Evolutionary conservation across 1,140 invertebrate species (phyloP), one percentile per base, ranked within the genome.

Genomic region (Drosophila jambulina): DNA sequence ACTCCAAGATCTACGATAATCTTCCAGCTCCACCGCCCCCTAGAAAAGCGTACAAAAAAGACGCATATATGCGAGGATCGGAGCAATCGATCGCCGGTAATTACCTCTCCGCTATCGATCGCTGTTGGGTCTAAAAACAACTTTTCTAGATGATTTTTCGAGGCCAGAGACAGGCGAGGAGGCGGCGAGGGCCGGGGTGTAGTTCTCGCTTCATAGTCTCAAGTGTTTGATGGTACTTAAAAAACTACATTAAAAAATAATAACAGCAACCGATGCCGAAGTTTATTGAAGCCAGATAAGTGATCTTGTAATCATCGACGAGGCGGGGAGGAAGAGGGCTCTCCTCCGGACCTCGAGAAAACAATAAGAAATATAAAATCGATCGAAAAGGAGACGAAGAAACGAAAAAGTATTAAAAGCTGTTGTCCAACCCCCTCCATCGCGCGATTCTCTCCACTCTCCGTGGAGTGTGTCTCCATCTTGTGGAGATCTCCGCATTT

Each of bases 171-270:
- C 19, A 34, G 25, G 38, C 38, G 1, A 21, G 9, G 53, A 23
- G 45, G 25, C 17, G 29, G n/a, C 15, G 25, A n/a, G 42, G 15
- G 21, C 5, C 17, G 17, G 59, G 51, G 38, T 46, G 49, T 17
- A 27, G 81, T 88, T 90, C 85, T 90, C 70, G 85, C 85, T 85
- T 81, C 78, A 85, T 85, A 90, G 81, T 81, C 85, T 88, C 81
- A 88, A 88, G 85, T 88, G 85, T 88, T 88, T 88, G 85, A 88
- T 78, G 85, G 85, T 88, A 90, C 84, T 88, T 88, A 88, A 88
- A 87, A 72, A 88, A 88, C 81, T 88, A 88, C 84, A 88, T 88
- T 88, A 88, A 90, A 90, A 88, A 88, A 88, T 88, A 88, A 88
- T 88, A 85, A 88, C 78, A 85, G 80, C 83, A 83, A 75, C 76